phyloP scores from a whole-genome alignment of 2,797 vertebrate species.

The Scolopax bukidnonensis region DNA sequence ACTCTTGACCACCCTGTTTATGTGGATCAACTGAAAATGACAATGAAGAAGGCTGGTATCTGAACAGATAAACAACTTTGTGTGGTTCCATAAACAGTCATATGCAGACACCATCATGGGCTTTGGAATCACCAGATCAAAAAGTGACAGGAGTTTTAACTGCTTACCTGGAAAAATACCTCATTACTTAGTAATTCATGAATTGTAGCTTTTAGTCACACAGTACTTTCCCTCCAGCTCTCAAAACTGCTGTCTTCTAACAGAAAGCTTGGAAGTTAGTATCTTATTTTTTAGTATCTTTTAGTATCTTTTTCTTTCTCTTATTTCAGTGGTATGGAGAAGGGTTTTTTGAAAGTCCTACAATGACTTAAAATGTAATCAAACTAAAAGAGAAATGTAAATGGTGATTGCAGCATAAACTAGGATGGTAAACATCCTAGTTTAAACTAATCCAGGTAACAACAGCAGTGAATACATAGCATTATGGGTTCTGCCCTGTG shows the following conservation, averaged over 20 bases:
- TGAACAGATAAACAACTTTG: neutral
- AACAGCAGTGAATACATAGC: neutral
- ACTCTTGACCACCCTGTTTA: neutral
- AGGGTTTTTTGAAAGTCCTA: neutral
- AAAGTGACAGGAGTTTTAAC: neutral
- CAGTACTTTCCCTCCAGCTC: neutral
- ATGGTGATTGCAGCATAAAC: neutral
- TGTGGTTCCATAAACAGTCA: neutral
- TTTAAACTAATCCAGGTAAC: neutral
- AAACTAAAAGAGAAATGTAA: neutral
- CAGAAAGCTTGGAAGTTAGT: neutral
- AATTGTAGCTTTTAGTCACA: neutral
- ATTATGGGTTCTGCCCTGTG: neutral
- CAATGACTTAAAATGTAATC: neutral
- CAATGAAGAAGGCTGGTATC: neutral
- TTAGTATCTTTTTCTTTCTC: neutral
- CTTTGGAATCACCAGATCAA: neutral
- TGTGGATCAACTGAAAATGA: neutral
- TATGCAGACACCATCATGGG: neutral
- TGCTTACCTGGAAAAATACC: neutral
- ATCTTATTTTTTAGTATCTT: neutral
- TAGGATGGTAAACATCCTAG: rapidly evolving
- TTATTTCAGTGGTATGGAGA: neutral
- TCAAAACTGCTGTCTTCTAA: neutral
- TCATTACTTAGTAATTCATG: neutral